A percentile compares a stretch with the other conserved stretches of the same genome.
Evolutionary conservation across 2,888 invertebrate genomes (phyloP).

Genomic region (Arrhopalites spinosus): DNA sequence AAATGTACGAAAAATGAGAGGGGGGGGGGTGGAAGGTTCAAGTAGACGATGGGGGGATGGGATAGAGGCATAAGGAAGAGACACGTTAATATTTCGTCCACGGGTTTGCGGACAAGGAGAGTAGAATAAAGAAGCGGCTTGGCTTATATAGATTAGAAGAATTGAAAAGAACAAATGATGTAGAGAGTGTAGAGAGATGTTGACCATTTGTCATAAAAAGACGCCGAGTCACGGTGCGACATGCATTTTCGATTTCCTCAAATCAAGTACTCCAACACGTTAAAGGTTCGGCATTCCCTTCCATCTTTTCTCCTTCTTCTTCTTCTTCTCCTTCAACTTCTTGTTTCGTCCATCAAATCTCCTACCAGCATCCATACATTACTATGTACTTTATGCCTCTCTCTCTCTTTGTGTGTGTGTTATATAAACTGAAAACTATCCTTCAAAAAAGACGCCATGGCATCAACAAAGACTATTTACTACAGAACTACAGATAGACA

Average conservation of each 20-base stretch:
- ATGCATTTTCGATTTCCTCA: slow-evolving; percentile 39
- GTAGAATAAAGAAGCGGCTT: slow-evolving; percentile 16
- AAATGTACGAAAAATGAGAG: background rate
- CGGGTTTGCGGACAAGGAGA: slow-evolving; percentile 6
- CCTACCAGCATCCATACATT: background rate
- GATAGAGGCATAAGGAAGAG: background rate
- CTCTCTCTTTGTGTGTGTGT: background rate
- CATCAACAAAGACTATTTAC: slow-evolving; percentile 19
- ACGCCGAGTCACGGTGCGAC: slow-evolving; percentile 47
- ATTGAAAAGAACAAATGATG: slow-evolving; percentile 42
- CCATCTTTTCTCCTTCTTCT: background rate
- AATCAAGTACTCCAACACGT: slow-evolving; percentile 33
- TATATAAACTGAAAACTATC: background rate
- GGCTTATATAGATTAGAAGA: slow-evolving; percentile 31
- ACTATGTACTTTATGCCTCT: background rate
- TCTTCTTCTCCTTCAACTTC: slow-evolving; percentile 4
- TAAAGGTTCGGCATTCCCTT: slow-evolving; percentile 33
- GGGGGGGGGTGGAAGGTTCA: background rate
- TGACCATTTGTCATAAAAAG: slow-evolving; percentile 48
- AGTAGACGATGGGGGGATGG: too few relatives aligned
- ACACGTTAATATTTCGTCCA: slow-evolving; percentile 13
- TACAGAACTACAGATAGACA: background rate
- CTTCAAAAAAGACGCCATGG: background rate
- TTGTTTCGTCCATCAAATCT: slow-evolving; percentile 5
- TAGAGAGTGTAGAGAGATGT: slow-evolving; percentile 40